Evolutionary conservation across 1,140 invertebrate species (phyloP), one percentile per base, ranked within the genome.

Genomic region (Calliphora vicina): DNA sequence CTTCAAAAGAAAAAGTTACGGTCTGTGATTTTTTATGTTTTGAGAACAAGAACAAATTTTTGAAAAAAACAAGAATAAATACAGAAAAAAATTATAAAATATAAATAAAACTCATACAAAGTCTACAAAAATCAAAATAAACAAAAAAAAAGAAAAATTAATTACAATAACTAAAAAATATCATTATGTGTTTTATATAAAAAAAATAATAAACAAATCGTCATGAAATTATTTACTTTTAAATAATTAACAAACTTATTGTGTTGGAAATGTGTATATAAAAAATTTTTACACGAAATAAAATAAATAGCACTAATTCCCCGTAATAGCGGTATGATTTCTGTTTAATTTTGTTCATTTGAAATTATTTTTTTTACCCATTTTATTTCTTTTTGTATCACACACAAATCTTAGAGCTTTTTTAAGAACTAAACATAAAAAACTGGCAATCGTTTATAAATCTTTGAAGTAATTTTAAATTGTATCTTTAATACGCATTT

Each of bases 1-100:
- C 6, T 35, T 8, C 35, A 35, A 35, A 35, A 8, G 10, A 35
- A 35, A 45, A 50, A 50, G 61, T 67, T 67, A 67, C 20, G 61
- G n/a, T 23, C n/a, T 9, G n/a, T 67, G 61, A 67, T 67, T 67
- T 67, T 67, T 20, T 67, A 67, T 67, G 61, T 67, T 67, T 67
- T 23, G 61, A 67, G 61, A 67, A n/a, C 61, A 67, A 23, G 17
- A 23, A 67, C 3, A 67, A 67, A 25, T 25, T 67, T 67, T 67
- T 67, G 6, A 23, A 23, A 23, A 35, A 35, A 35, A 35, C 5
- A 67, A 23, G 17, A 67, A 67, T 67, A 67, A 67, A 67, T 23
- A 67, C 23, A 20, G 23, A 67, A 23, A 67, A 12, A 23, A 23
- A 1, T 5, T 23, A 20, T 23, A 23, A 67, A 23, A 17, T 17